Percentiles rank a stretch among this genome's conserved stretches.
phyloP scores from a whole-genome alignment of 2,113 vertebrate species.

The Carettochelys insculpta region DNA sequence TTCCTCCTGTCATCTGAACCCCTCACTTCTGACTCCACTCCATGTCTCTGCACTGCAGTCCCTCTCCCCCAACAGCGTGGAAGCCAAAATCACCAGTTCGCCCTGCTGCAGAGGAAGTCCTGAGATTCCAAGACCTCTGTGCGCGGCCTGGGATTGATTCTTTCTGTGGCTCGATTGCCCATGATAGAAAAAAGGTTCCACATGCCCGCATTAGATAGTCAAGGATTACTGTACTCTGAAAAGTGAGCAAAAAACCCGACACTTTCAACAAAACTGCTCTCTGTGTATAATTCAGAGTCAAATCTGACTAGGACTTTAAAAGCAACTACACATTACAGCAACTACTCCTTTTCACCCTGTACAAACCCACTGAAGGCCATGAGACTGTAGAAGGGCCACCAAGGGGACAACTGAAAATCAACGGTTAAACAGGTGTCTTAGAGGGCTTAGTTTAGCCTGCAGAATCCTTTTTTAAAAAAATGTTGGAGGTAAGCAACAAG shows the following conservation, averaged over 20 bases:
- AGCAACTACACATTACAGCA: no score
- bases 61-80: no score
- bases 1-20: no score
- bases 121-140: no score
- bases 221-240: constrained; percentile 12
- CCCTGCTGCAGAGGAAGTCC: no score
- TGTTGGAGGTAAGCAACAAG: background rate
- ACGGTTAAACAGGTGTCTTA: background rate
- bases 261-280: background rate
- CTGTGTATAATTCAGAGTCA: background rate
- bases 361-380: background rate
- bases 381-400: background rate
- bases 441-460: background rate
- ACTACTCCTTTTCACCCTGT: background rate
- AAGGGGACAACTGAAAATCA: background rate
- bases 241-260: background rate
- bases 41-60: no score
- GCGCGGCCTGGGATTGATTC: no score
- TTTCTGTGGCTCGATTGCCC: no score
- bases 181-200: no score
- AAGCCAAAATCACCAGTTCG: no score
- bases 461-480: background rate
- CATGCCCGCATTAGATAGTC: no score
- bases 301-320: background rate
- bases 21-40: no score